Evolutionary conservation across 2,888 invertebrate genomes (phyloP).

Genomic region (Trimorus sp.): DNA sequence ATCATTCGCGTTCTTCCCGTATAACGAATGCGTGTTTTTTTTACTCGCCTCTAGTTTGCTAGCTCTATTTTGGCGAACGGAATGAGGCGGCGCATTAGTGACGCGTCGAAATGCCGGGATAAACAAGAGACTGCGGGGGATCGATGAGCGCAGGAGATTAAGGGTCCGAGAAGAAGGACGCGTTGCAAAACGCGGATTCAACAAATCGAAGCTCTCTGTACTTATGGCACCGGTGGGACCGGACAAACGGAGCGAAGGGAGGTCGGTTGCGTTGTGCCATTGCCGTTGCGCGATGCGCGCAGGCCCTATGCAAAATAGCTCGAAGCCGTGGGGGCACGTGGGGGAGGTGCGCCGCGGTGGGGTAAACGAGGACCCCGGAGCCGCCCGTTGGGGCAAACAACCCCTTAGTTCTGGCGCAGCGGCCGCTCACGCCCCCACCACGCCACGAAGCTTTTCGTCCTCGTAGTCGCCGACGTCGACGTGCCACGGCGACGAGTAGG

Average conservation of each 20-base stretch:
- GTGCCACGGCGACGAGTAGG: no score
- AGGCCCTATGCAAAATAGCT: constrained; percentile 80
- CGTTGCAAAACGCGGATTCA: constrained; percentile 77
- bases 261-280: constrained; percentile 61
- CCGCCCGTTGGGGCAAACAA: no score
- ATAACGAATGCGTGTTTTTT: constrained; percentile 28
- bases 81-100: constrained; percentile 64
- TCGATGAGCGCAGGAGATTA: constrained; percentile 60
- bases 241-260: constrained; percentile 36
- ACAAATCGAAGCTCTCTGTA: constrained; percentile 76
- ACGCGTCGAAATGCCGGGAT: constrained; percentile 71
- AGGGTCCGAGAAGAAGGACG: constrained; percentile 53
- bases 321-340: no score
- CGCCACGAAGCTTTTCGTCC: no score
- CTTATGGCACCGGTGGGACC: constrained; percentile 46
- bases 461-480: no score
- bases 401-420: no score
- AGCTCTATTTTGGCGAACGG: constrained; percentile 56
- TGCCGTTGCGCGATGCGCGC: constrained; percentile 76
- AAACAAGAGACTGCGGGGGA: constrained; percentile 68
- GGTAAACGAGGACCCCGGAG: no score
- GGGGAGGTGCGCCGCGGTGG: no score
- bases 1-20: constrained; percentile 2
- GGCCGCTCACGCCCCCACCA: no score
- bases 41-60: neutral